Percentiles rank a stretch among this genome's conserved stretches.
phyloP scores from a whole-genome alignment of 1,140 invertebrate genomes.

The Pseudomyrmex cubaensis region DNA sequence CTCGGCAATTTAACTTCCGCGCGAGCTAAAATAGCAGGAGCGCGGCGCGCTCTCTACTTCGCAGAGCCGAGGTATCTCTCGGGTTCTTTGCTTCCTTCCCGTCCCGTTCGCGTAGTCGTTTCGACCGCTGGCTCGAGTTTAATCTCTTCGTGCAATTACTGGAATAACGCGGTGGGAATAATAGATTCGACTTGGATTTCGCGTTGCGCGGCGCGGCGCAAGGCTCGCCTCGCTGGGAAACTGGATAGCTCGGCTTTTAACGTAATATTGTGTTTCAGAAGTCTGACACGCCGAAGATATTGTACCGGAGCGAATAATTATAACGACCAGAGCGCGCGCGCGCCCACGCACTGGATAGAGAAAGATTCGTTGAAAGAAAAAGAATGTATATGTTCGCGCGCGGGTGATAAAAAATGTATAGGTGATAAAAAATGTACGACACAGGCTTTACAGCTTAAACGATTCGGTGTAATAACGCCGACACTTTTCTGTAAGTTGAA shows the following conservation, averaged over 20 bases:
- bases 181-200: slow-evolving; percentile 62
- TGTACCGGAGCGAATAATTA: slow-evolving; percentile 55
- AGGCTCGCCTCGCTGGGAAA: slow-evolving; percentile 36
- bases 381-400: background rate
- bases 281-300: slow-evolving; percentile 58
- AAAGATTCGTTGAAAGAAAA: too few relatives aligned
- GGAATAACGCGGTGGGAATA: slow-evolving; percentile 61
- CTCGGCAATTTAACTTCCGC: slow-evolving; percentile 38
- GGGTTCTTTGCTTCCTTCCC: slow-evolving; percentile 30
- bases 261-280: slow-evolving; percentile 61
- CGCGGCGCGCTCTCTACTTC: slow-evolving; percentile 5
- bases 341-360: too few relatives aligned
- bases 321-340: slow-evolving; percentile 27
- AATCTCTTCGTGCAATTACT: slow-evolving; percentile 60
- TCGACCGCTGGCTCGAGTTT: slow-evolving; percentile 54
- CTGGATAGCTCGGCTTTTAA: slow-evolving; percentile 57
- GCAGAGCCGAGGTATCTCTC: background rate
- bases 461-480: slow-evolving; percentile 38
- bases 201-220: slow-evolving; percentile 24
- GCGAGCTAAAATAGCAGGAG: slow-evolving; percentile 37
- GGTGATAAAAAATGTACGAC: slow-evolving; percentile 36
- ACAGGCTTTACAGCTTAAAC: background rate
- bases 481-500: slow-evolving; percentile 38
- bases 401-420: slow-evolving; percentile 34
- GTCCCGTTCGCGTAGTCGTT: slow-evolving; percentile 38